Conservation (phyloP, 2,113 vertebrate genomes). For the Larimichthys polyactis region DNA sequence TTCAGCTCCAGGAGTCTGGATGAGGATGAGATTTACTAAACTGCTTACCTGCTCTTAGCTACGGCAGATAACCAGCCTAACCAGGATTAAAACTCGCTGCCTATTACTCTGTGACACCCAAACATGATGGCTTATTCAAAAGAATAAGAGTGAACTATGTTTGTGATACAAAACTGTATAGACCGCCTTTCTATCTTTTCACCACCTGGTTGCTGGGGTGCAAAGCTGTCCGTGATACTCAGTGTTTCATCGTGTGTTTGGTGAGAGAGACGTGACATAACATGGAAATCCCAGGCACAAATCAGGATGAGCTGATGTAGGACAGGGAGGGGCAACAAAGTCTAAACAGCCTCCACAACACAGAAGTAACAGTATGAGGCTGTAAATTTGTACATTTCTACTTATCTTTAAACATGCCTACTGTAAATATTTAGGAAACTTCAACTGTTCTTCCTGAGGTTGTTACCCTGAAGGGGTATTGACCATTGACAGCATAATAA, state of each 20-base stretch:
- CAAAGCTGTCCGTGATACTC: background rate
- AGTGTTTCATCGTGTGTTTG: constrained; percentile 12
- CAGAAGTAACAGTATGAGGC: background rate
- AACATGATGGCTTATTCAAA: background rate
- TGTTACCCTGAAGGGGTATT: background rate
- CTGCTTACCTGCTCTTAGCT: constrained; percentile 2
- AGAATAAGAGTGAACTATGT: background rate
- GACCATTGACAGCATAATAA: constrained; percentile 8
- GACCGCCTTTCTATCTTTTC: background rate
- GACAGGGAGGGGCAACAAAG: constrained; percentile 27
- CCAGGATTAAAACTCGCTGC: constrained; percentile 18
- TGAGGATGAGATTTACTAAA: background rate
- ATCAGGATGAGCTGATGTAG: constrained; percentile 50
- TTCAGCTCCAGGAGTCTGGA: background rate
- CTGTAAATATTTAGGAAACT: background rate
- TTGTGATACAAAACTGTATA: background rate
- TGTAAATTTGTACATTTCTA: background rate
- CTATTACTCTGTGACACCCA: background rate
- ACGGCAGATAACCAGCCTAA: background rate
- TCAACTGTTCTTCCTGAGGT: background rate
- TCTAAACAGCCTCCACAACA: background rate
- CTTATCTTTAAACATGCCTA: background rate
- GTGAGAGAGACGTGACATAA: constrained; percentile 54
- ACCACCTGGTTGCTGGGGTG: background rate
- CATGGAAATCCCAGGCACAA: constrained; percentile 53